Percentiles rank a stretch among this genome's conserved stretches.
Evolutionary conservation across 1,140 invertebrate genomes (phyloP).

Genomic region (Halictus rubicundus): DNA sequence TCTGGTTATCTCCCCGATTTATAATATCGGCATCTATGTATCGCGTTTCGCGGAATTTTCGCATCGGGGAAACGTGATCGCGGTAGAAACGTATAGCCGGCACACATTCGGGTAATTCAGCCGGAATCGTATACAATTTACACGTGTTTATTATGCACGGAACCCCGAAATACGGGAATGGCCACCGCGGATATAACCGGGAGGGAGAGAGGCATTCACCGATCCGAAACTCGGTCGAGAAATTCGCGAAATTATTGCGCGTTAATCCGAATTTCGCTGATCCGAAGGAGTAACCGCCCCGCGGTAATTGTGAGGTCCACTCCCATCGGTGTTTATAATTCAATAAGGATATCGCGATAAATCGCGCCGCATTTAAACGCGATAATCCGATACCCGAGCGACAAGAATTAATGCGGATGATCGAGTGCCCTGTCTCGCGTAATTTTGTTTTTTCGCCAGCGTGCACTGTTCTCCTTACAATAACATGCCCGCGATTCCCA

Average conservation of each 20-base stretch:
- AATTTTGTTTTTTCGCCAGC: no score
- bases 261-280: background rate
- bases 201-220: background rate
- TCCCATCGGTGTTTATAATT: background rate
- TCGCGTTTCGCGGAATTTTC: background rate
- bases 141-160: background rate
- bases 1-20: background rate
- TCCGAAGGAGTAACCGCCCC: background rate
- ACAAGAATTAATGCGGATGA: background rate
- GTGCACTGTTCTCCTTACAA: no score
- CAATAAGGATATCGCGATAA: constrained; percentile 4
- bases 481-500: no score
- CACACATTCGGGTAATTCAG: background rate
- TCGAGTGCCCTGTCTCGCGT: no score
- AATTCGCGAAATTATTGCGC: background rate
- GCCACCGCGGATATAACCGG: background rate
- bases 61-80: background rate
- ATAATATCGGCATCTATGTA: background rate
- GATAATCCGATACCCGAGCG: background rate
- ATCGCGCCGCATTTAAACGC: background rate
- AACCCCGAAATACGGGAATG: background rate
- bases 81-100: background rate
- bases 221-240: background rate
- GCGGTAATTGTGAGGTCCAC: background rate
- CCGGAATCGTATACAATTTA: background rate